A percentile compares a stretch with the other conserved stretches of the same genome.
These are phyloP conservation scores for Elephantulus edwardii DNA, from an alignment of 2,113 vertebrate genomes.

Conservation along the genomic window DNA sequence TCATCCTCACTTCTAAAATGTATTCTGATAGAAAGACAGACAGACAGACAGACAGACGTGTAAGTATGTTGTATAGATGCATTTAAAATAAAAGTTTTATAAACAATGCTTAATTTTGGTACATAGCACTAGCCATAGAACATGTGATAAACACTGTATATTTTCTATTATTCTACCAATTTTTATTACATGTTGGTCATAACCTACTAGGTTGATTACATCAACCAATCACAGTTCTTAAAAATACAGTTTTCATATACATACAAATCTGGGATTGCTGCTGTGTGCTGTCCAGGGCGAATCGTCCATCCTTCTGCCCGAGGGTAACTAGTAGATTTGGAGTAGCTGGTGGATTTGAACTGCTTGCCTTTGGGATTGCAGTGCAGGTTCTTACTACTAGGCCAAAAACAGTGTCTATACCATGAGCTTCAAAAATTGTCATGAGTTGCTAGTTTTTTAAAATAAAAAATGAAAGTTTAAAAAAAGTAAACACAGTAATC, in stretches of 20 bases:
- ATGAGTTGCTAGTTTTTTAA: neutral
- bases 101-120: neutral
- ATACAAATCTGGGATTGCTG: neutral
- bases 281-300: too few species aligned
- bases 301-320: too few species aligned
- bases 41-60: neutral
- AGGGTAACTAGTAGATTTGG: too few species aligned
- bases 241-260: neutral
- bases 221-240: neutral
- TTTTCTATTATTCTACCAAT: neutral
- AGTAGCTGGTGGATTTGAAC: too few species aligned
- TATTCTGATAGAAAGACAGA: too few species aligned
- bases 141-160: neutral
- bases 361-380: too few species aligned
- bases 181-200: neutral
- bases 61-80: neutral
- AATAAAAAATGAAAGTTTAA: neutral
- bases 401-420: neutral
- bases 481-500: conserved; percentile 7
- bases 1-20: too few species aligned
- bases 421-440: neutral
- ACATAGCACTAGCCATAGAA: neutral
- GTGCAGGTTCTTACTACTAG: too few species aligned
- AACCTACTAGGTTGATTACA: neutral
- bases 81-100: too few species aligned